Evolutionary conservation across 2,888 invertebrate genomes (phyloP).

Genomic region (Camponotus fellah): DNA sequence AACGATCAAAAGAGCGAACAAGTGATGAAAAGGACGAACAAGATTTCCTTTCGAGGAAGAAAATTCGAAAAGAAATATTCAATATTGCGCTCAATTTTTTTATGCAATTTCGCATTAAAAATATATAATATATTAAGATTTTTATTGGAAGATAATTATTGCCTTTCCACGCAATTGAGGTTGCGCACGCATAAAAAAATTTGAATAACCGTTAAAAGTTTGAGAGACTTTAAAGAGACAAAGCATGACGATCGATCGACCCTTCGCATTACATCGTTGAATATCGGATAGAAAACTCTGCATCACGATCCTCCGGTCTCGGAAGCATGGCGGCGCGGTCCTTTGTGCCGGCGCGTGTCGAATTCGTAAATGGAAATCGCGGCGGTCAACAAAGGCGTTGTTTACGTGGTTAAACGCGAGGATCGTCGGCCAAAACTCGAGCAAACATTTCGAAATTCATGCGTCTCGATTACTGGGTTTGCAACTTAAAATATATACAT

Average conservation of each 20-base stretch:
- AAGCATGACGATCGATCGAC: slow-evolving; percentile 58
- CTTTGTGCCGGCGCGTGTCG: slow-evolving; percentile 80
- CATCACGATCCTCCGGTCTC: slow-evolving; percentile 60
- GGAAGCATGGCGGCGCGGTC: slow-evolving; percentile 69
- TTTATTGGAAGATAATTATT: slow-evolving; percentile 37
- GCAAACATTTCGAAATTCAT: slow-evolving; percentile 46
- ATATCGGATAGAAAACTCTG: slow-evolving; percentile 58
- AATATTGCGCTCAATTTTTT: not conserved
- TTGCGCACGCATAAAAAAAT: slow-evolving; percentile 37
- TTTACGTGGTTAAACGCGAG: slow-evolving; percentile 84
- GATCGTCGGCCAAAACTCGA: slow-evolving; percentile 59
- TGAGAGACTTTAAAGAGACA: slow-evolving; percentile 33
- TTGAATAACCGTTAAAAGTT: slow-evolving; percentile 45
- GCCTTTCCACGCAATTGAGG: slow-evolving; percentile 1
- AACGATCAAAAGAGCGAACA: no score
- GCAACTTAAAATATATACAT: not conserved
- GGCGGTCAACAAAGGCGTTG: slow-evolving; percentile 82
- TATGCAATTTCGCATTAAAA: slow-evolving; percentile 23
- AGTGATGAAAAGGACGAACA: not conserved
- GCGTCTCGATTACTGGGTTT: slow-evolving; percentile 34
- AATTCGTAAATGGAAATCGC: slow-evolving; percentile 85
- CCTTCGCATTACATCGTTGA: slow-evolving; percentile 60
- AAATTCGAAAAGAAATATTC: slow-evolving; percentile 11
- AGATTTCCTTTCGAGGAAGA: not conserved
- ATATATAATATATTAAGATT: not conserved